These are phyloP conservation scores for Morus bassanus DNA, from an alignment of 2,797 vertebrate genomes.

Conservation along the genomic window DNA sequence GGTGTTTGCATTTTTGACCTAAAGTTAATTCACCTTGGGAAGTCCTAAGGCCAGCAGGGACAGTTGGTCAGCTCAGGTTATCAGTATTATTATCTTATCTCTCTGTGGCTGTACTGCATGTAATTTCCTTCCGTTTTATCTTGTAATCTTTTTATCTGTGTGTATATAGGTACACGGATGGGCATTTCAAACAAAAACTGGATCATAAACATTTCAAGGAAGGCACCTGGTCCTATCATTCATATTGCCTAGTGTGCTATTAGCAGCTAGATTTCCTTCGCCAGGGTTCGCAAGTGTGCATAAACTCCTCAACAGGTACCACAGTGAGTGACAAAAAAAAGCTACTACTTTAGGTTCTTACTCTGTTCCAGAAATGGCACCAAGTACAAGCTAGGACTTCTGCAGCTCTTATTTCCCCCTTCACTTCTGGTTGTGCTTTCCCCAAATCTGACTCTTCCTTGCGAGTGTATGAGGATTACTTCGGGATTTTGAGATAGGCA, in stretches of 20 bases:
- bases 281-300: fast-evolving
- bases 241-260: background rate
- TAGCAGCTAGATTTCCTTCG: background rate
- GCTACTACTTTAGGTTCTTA: background rate
- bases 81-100: slow-evolving; percentile 10
- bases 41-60: background rate
- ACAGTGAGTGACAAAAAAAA: background rate
- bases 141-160: background rate
- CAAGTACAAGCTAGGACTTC: background rate
- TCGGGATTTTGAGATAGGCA: background rate
- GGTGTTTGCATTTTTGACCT: background rate
- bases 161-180: background rate
- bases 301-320: background rate
- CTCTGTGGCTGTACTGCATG: background rate
- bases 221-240: background rate
- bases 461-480: background rate
- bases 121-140: slow-evolving; percentile 11
- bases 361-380: background rate
- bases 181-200: background rate
- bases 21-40: slow-evolving; percentile 17
- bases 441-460: background rate
- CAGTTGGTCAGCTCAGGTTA: slow-evolving; percentile 37
- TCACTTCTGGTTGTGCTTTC: background rate
- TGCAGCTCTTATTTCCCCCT: background rate
- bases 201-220: background rate